Base-by-base conservation (phyloP, 1,140 invertebrate species). In the Megalopta genalis region DNA sequence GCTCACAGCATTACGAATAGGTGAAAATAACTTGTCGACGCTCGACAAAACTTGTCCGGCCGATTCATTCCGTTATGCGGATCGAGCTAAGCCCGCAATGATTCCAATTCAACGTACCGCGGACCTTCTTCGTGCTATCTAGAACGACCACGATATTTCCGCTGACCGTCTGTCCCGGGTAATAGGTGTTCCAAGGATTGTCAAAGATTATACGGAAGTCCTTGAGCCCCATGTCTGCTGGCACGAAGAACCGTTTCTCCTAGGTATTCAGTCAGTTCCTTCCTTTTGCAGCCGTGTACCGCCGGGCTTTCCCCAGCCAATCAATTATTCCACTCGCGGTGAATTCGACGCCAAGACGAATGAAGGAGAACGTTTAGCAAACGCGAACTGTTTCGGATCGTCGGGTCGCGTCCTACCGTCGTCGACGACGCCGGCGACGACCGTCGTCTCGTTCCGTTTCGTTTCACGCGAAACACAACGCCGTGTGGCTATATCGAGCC, bases 131-230 rank as follows among this genome's bases (percentile, higher is more conserved):
- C 3, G 88, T 82, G 9, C 88, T 89, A 73, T 93, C 88, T 23
- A 92, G 39, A 7, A 83, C 83, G 18, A 94, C 66, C 23, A 93
- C 65, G 21, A 94, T 87, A 63, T 90, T 90, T 2, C 93, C 93
- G 8, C 89, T 88, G 6, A 94, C 90, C 0, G 88, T 92, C 73
- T 94, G 92, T 27, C 93, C 93, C n/a, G 92, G 88, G 88, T 91
- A 93, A 82, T 93, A 94, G 16, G 92, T 93, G 16, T 73, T 89
- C 78, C 87, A 90, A 23, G 90, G 88, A 87, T 93, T 94, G 64
- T 93, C 93, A 75, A 93, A 93, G 10, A 89, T 69, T 76, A 94
- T 92, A 82, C 90, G 88, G 74, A 93, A 91, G 39, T 92, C 90
- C 49, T 90, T 88, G 7, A 93, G 80, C n/a, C 92, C 93, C 93